Base-by-base conservation (phyloP, 1,140 invertebrate species). In the Anthonomus grandis region DNA sequence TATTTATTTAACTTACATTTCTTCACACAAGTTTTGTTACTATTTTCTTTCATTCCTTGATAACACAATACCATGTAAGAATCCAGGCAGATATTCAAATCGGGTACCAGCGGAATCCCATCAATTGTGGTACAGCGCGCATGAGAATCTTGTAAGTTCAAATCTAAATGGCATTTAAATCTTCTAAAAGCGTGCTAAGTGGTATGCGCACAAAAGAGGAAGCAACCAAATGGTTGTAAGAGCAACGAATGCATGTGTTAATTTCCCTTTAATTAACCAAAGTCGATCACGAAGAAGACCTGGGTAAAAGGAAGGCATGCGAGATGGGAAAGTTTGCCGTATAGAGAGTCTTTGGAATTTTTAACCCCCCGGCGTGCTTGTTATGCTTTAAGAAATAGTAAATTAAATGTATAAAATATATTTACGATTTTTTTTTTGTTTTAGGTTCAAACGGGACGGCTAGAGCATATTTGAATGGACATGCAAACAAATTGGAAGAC, bases 391-490 rank as follows among this genome's bases (percentile, higher is more conserved):
- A n/a, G n/a, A n/a, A n/a, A n/a, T n/a, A n/a, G n/a, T n/a, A n/a
- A n/a, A n/a, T n/a, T n/a, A n/a, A n/a, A n/a, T 34, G 1, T 34
- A 36, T 18, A 18, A 19, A 38, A 47, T 23, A 22, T 42, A 8
- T 13, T 39, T 61, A 12, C 49, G 42, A 9, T 15, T 44, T 52
- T 59, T 56, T 46, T 57, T 59, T 64, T 59, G n/a, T 70, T 70
- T n/a, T 64, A 74, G 71, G 67, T 48, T 62, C 62, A 17, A 68
- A 64, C 45, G 64, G 65, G 18, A 71, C 67, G 48, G 70, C 66
- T 15, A 60, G 71, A 57, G 66, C 71, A 13, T 75, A 73, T 66
- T 65, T 73, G 65, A 75, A 75, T 57, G 74, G 74, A 25, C 71
- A 72, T 59, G 66, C 57, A 53, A 56, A 60, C 23, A 74, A 74